Conservation (phyloP, 2,113 vertebrate species). For the Sceloporus tristichus region DNA sequence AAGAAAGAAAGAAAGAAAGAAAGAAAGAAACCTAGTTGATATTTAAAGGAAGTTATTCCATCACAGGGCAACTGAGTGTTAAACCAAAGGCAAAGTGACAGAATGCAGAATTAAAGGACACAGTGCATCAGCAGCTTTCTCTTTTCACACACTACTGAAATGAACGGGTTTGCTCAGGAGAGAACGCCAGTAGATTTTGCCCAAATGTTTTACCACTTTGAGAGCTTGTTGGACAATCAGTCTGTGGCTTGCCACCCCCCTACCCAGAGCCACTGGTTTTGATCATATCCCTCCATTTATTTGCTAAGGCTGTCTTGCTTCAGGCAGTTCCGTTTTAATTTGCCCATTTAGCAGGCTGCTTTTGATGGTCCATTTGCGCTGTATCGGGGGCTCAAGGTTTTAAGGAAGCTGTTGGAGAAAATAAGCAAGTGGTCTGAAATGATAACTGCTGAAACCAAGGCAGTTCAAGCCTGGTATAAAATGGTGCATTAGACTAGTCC, state of each 20-base stretch:
- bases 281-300: slow-evolving; percentile 73
- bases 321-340: slow-evolving; percentile 80
- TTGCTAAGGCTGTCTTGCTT: slow-evolving; percentile 72
- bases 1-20: no score
- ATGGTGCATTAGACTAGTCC: slow-evolving; percentile 37
- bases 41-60: slow-evolving; percentile 20
- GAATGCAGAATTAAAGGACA: neutral
- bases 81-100: slow-evolving; percentile 7
- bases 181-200: slow-evolving; percentile 21
- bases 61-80: neutral
- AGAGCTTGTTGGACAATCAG: slow-evolving; percentile 52
- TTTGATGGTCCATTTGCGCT: slow-evolving; percentile 95
- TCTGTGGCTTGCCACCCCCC: slow-evolving; percentile 70
- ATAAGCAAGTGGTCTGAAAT: slow-evolving; percentile 48
- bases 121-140: neutral
- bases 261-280: slow-evolving; percentile 74
- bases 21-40: neutral
- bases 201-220: slow-evolving; percentile 25
- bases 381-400: slow-evolving; percentile 79
- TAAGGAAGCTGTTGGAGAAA: slow-evolving; percentile 76
- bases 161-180: neutral
- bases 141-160: neutral
- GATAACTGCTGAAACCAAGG: slow-evolving; percentile 20
- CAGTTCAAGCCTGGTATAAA: slow-evolving; percentile 45
- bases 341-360: slow-evolving; percentile 79